Evolutionary conservation across 2,888 invertebrate genomes (phyloP).

Genomic region (Eilema griseolum): DNA sequence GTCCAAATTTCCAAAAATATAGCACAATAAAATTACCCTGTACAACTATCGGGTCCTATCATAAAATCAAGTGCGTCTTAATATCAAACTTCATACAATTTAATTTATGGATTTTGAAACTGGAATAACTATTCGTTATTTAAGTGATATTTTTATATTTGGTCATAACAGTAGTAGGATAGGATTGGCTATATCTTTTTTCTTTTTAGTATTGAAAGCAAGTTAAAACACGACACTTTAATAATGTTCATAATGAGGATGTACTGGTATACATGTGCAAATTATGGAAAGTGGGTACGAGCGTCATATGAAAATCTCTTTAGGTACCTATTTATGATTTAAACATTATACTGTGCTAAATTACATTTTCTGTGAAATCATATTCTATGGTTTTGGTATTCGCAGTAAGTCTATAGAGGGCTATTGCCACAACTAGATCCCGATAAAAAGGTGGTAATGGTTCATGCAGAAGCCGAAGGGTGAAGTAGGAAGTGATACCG

Average conservation of each 20-base stretch:
- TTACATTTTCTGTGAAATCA: constrained; percentile 28
- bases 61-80: not conserved
- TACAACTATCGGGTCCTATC: not conserved
- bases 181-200: constrained; percentile 29
- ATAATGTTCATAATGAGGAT: constrained; percentile 26
- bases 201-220: constrained; percentile 23
- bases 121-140: constrained; percentile 39
- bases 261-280: constrained; percentile 36
- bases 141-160: constrained; percentile 39
- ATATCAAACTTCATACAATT: not conserved
- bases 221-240: constrained; percentile 26
- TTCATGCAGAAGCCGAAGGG: constrained; percentile 68
- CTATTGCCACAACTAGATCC: constrained; percentile 45
- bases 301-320: constrained; percentile 16
- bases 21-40: not conserved
- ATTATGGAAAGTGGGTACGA: constrained; percentile 38
- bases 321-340: constrained; percentile 30
- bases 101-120: constrained; percentile 37
- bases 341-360: constrained; percentile 28
- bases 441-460: constrained; percentile 48
- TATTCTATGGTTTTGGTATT: constrained; percentile 11
- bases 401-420: constrained; percentile 24
- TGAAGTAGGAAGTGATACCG: constrained; percentile 78
- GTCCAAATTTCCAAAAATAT: too few species aligned
- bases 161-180: constrained; percentile 33